Percentiles rank a stretch among this genome's conserved stretches.
Evolutionary conservation across 2,113 vertebrate genomes (phyloP).

Genomic region (Zosterops borbonicus): DNA sequence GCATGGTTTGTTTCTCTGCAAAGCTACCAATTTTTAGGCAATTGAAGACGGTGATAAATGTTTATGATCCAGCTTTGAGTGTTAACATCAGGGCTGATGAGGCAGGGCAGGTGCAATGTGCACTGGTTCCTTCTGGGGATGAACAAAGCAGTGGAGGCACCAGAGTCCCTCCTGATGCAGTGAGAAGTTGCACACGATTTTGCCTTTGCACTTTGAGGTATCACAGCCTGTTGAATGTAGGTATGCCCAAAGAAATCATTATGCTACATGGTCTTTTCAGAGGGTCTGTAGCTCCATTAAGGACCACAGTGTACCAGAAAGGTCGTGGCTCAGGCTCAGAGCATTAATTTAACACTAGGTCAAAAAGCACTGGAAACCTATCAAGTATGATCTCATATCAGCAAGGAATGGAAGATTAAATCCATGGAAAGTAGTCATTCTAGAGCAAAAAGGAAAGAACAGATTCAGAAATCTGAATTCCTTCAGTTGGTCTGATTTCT

Average conservation of each 20-base stretch:
- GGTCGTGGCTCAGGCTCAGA: neutral
- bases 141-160: accelerated
- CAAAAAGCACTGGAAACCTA: neutral
- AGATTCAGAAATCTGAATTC: neutral
- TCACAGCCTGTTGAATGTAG: neutral
- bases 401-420: neutral
- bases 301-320: neutral
- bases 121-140: accelerated
- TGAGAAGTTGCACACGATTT: accelerated
- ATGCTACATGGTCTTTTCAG: neutral
- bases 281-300: accelerated
- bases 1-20: neutral
- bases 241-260: neutral
- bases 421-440: neutral
- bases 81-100: neutral
- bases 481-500: neutral
- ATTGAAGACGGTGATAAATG: neutral
- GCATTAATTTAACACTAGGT: neutral
- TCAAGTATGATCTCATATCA: neutral
- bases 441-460: neutral
- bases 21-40: neutral
- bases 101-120: neutral
- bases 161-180: neutral
- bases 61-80: neutral
- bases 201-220: neutral